phyloP scores from a whole-genome alignment of 2,797 vertebrate species.

The Ctenopoma multispine region DNA sequence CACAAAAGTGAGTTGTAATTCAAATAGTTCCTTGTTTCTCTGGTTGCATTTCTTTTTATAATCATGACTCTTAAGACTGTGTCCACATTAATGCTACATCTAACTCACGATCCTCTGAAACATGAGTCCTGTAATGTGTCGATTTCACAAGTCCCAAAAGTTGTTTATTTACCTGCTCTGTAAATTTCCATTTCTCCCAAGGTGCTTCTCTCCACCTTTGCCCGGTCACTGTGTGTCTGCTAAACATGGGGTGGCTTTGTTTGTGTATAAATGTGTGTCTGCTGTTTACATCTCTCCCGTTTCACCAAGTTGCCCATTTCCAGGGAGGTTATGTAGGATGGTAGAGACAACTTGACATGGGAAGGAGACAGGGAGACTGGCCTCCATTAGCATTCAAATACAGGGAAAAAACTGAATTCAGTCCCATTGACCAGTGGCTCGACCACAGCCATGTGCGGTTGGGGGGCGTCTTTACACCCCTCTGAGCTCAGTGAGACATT shows the following conservation, averaged over 20 bases:
- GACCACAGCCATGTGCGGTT: slow-evolving; percentile 38
- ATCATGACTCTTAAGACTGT: not conserved
- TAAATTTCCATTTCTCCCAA: not conserved
- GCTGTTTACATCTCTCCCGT: slow-evolving; percentile 14
- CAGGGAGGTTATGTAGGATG: slow-evolving; percentile 29
- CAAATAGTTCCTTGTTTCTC: not conserved
- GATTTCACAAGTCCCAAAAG: slow-evolving; percentile 6
- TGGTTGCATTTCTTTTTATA: slow-evolving; percentile 2
- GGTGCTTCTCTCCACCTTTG: slow-evolving; percentile 10
- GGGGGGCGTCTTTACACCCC: slow-evolving; percentile 55
- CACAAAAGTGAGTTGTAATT: slow-evolving; percentile 1
- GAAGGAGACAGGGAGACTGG: slow-evolving; percentile 51
- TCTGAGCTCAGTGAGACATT: slow-evolving; percentile 45
- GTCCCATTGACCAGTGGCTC: slow-evolving; percentile 43
- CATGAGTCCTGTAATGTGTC: not conserved
- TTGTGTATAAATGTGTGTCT: slow-evolving; percentile 19
- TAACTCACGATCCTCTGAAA: not conserved
- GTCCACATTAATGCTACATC: not conserved
- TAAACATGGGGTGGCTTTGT: slow-evolving; percentile 13
- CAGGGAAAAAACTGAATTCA: slow-evolving; percentile 38
- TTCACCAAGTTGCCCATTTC: slow-evolving; percentile 31
- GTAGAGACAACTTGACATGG: slow-evolving; percentile 51
- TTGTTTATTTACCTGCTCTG: slow-evolving; percentile 1
- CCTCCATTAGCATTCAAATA: slow-evolving; percentile 69
- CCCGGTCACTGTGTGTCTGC: slow-evolving; percentile 6